Base-by-base conservation (phyloP, 2,113 vertebrate species). In the Cyprinus carpio region DNA sequence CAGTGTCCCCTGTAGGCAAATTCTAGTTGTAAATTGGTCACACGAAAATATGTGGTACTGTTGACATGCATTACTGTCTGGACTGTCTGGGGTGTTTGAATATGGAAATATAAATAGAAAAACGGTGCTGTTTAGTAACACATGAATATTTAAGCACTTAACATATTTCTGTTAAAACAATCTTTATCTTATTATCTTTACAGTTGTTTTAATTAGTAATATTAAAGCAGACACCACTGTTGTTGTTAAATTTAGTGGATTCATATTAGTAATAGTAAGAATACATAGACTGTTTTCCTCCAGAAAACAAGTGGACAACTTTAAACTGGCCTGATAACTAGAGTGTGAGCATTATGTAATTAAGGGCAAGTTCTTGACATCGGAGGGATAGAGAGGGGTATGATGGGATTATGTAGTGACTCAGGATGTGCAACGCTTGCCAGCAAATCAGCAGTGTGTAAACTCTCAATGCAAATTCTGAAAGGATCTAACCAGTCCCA, bases 381-480 rank as follows among this genome's bases (percentile, higher is more conserved):
- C 85, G 86, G 90, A 91, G 89, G 87, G 89, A 90, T 89, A 87
- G 91, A 86, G 89, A 86, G 87, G 29, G 85, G 81, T 87, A 78
- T 90, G 86, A 90, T 88, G 88, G 90, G 91, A 92, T 92, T 92
- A 92, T 83, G 27, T 83, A 87, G 89, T 40, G 54, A 51, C 56
- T 67, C 76, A 65, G 78, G 40, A 46, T 6, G 16, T 65, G 77
- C 54, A 62, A 12, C 25, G 54, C 77, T 79, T 62, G 56, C 31
- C 56, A 60, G 56, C 31, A 4, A n/a, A 58, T 56, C 75, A 77
- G 71, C 27, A 18, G 12, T 25, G 37, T 74, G 74, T 49, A 4
- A 27, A 7, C 20, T 71, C 74, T 75, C 74, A 29, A 23, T 78
- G 29, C 54, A 60, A 23, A 58, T n/a, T 40, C 31, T 37, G 7